Evolutionary conservation across 2,113 vertebrate species (phyloP).

Genomic region (Ceuthmochares aereus): DNA sequence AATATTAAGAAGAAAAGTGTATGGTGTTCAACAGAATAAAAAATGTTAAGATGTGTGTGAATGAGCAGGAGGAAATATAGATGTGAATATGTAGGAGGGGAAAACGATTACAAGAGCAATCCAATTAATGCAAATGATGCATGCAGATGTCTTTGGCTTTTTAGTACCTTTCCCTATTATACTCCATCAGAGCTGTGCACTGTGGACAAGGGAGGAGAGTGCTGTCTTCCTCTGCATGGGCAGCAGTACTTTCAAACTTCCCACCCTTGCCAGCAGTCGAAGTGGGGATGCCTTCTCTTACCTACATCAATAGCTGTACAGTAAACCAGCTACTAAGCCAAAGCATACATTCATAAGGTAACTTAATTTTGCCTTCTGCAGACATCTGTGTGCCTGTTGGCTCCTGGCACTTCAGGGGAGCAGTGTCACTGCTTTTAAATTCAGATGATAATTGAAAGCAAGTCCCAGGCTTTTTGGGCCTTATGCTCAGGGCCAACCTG

Average conservation of each 20-base stretch:
- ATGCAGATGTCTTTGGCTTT: slow-evolving; percentile 25
- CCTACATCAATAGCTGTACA: not conserved
- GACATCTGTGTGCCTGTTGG: not conserved
- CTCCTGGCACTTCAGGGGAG: not conserved
- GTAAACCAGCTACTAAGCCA: not conserved
- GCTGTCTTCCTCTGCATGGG: not conserved
- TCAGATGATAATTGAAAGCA: not conserved
- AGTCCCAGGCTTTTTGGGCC: not conserved
- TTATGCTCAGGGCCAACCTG: not conserved
- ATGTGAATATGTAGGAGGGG: slow-evolving; percentile 7
- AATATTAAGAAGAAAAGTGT: not conserved
- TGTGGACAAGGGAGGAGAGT: not conserved
- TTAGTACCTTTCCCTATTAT: not conserved
- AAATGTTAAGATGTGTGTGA: slow-evolving; percentile 9
- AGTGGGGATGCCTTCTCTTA: not conserved
- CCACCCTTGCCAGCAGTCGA: not conserved
- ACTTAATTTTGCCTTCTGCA: not conserved
- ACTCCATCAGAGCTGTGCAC: not conserved
- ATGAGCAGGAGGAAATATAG: slow-evolving; percentile 36
- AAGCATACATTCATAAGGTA: not conserved
- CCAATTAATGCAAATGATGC: slow-evolving; percentile 59
- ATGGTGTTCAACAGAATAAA: not conserved
- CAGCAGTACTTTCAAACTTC: not conserved
- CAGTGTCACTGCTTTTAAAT: not conserved
- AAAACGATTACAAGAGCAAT: slow-evolving; percentile 36